Evolutionary conservation across 2,113 vertebrate genomes (phyloP).

Genomic region (Lepus timidus): DNA sequence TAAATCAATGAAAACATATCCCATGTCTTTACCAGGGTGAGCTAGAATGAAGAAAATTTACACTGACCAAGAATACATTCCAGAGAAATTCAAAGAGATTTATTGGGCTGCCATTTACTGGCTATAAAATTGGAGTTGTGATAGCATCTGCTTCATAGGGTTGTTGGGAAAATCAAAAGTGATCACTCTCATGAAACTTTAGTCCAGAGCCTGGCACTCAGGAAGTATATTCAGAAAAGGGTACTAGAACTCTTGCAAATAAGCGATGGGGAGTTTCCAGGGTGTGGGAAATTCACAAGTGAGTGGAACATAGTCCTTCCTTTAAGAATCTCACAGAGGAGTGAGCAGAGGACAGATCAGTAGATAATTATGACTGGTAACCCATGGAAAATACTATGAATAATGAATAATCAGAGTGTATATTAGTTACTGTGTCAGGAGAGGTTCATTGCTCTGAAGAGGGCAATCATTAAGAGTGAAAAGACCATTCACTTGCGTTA

Average conservation of each 20-base stretch:
- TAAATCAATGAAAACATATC: not conserved
- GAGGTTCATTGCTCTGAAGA: conserved; percentile 24
- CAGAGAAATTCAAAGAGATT: conserved; percentile 53
- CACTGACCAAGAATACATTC: not conserved
- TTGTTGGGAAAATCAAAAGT: not conserved
- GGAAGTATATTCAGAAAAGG: not conserved
- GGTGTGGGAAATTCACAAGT: not conserved
- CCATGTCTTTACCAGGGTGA: conserved; percentile 4
- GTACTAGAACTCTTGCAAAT: conserved; percentile 32
- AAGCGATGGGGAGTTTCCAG: not conserved
- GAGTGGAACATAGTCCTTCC: not conserved
- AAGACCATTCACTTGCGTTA: conserved; percentile 59
- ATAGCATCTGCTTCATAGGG: not conserved
- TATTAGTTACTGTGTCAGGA: not conserved
- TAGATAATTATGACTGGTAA: conserved; percentile 5
- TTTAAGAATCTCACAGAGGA: conserved; percentile 10
- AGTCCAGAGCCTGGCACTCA: not conserved
- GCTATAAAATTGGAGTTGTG: not conserved
- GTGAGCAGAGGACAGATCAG: not conserved
- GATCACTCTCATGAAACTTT: conserved; percentile 6
- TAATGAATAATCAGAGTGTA: not conserved
- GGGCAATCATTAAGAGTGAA: conserved; percentile 36
- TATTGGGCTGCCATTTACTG: not conserved
- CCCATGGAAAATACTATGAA: not conserved
- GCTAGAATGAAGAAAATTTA: conserved; percentile 15